A percentile compares a stretch with the other conserved stretches of the same genome.
phyloP scores from a whole-genome alignment of 2,113 vertebrate species.

The Ceyx cyanopectus region DNA sequence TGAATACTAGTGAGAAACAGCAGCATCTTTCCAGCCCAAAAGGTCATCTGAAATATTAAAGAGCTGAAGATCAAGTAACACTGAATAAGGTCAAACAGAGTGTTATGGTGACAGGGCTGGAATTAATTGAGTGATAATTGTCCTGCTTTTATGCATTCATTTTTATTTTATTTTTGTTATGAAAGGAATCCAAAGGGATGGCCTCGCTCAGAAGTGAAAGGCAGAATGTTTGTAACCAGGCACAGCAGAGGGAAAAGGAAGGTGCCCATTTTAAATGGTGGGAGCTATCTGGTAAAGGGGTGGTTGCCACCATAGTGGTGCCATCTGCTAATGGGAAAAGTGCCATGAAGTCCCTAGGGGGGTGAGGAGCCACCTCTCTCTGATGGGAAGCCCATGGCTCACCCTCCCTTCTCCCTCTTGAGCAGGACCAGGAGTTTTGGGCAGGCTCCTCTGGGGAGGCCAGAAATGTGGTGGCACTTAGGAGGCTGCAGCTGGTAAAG shows the following conservation, averaged over 20 bases:
- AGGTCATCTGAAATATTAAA: constrained; percentile 40
- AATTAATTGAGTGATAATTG: constrained; percentile 48
- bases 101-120: neutral
- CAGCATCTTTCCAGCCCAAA: neutral
- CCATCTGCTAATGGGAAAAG: neutral
- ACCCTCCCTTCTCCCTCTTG: too few relatives aligned
- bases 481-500: neutral
- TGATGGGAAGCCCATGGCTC: rapidly evolving
- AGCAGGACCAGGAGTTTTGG: neutral
- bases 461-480: neutral
- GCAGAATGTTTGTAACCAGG: neutral
- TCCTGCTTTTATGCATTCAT: neutral
- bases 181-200: neutral
- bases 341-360: neutral
- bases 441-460: rapidly evolving
- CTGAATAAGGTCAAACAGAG: neutral
- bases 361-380: neutral
- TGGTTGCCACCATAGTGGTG: neutral
- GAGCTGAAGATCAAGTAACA: neutral
- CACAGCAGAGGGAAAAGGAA: neutral
- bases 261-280: rapidly evolving
- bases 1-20: neutral
- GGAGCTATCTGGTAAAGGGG: neutral
- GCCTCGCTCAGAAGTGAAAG: neutral
- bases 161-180: neutral